These are phyloP conservation scores for Pterophyllum scalare DNA, from an alignment of 2,113 vertebrate species.

Conservation along the genomic window DNA sequence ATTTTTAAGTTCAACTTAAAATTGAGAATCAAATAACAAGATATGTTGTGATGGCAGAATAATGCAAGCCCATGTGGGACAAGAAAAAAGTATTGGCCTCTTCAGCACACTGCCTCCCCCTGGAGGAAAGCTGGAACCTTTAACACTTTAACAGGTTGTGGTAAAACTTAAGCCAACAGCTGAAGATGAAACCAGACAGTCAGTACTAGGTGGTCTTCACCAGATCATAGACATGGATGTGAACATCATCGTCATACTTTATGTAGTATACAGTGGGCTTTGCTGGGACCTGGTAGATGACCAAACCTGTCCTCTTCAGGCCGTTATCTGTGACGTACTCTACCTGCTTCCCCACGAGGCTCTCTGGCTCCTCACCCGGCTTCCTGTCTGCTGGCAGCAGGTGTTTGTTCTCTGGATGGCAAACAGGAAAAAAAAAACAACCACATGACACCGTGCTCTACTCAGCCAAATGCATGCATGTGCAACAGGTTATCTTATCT, in stretches of 20 bases:
- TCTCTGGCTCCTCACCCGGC: conserved; percentile 86
- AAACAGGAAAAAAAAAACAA: background rate
- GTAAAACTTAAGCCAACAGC: conserved; percentile 26
- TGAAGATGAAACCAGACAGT: conserved; percentile 38
- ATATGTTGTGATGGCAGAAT: conserved; percentile 22
- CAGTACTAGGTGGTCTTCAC: conserved; percentile 85
- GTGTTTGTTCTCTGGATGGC: conserved; percentile 82
- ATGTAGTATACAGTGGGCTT: conserved; percentile 87
- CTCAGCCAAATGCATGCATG: background rate
- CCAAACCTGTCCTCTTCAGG: conserved; percentile 84
- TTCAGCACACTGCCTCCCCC: conserved; percentile 23
- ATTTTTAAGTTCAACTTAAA: conserved; percentile 34
- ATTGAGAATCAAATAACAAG: conserved; percentile 2
- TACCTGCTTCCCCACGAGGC: conserved; percentile 87
- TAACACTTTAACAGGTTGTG: conserved; percentile 65
- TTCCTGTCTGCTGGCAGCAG: conserved; percentile 85
- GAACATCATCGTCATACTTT: conserved; percentile 87
- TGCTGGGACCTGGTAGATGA: conserved; percentile 86
- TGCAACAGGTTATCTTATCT: background rate
- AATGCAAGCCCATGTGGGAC: background rate
- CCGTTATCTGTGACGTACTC: conserved; percentile 86
- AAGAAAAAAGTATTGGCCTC: background rate
- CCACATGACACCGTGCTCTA: background rate
- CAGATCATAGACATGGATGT: conserved; percentile 87
- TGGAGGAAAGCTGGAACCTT: conserved; percentile 26